These are phyloP conservation scores for Betta splendens DNA, from an alignment of 2,797 vertebrate species.

Conservation along the genomic window DNA sequence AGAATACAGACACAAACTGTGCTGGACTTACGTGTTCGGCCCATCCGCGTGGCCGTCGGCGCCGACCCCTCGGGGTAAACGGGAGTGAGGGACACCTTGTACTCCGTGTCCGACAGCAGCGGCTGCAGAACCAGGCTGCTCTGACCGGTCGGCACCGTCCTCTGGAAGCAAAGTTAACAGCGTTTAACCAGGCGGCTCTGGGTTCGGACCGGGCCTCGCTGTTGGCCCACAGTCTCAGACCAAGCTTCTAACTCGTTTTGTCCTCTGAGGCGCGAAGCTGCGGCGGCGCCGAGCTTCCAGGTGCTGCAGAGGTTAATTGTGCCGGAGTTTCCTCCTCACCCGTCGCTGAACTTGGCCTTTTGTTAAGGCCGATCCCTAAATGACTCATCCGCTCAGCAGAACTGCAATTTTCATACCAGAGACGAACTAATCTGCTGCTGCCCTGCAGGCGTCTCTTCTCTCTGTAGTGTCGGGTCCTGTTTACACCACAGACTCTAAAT, in stretches of 20 bases:
- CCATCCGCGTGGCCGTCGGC: slow-evolving; percentile 75
- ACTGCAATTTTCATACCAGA: background rate
- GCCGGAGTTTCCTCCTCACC: slow-evolving; percentile 32
- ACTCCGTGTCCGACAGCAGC: slow-evolving; percentile 89
- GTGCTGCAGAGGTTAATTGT: slow-evolving; percentile 42
- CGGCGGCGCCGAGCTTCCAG: background rate
- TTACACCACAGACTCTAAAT: slow-evolving; percentile 5
- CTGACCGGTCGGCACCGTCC: slow-evolving; percentile 85
- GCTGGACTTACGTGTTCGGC: slow-evolving; percentile 87
- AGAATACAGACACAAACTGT: no score
- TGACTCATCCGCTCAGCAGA: slow-evolving; percentile 21
- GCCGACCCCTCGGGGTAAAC: slow-evolving; percentile 88
- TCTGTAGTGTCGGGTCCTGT: no score
- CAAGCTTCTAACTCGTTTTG: no score
- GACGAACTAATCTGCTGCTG: slow-evolving; percentile 5
- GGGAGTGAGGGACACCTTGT: slow-evolving; percentile 88
- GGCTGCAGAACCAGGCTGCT: slow-evolving; percentile 86
- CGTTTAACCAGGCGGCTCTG: no score
- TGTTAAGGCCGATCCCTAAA: slow-evolving; percentile 35
- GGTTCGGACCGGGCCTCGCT: no score
- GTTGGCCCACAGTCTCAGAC: no score
- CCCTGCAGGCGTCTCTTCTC: slow-evolving; percentile 6
- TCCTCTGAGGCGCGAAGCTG: slow-evolving; percentile 14
- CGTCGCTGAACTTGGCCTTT: slow-evolving; percentile 20
- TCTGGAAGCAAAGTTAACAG: slow-evolving; percentile 74